Base-by-base conservation (phyloP, 1,140 invertebrate species). In the Batillaria attramentaria region DNA sequence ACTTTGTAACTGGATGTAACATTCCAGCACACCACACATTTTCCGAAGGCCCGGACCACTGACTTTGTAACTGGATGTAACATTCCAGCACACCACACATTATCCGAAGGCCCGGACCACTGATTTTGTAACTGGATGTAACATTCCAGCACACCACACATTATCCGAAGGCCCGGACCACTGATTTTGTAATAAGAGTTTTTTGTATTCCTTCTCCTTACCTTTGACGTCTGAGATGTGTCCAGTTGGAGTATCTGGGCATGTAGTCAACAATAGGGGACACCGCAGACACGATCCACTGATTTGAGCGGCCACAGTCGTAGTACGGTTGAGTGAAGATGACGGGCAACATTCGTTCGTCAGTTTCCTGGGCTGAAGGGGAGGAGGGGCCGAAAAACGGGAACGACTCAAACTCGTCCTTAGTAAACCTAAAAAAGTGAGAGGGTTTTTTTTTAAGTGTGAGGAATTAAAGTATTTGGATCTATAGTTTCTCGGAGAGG, bases 151-250 rank as follows among this genome's bases (percentile, higher is more conserved):
- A n/a, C n/a, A n/a, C n/a, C n/a, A n/a, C n/a, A n/a, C n/a, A n/a
- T n/a, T n/a, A n/a, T n/a, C n/a, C n/a, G n/a, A n/a, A n/a, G n/a
- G n/a, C n/a, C n/a, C n/a, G n/a, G n/a, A n/a, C n/a, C n/a, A n/a
- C n/a, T n/a, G n/a, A n/a, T n/a, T n/a, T n/a, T n/a, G 97, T 85
- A 97, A 93, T 90, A 96, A 99, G 84, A 99, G 90, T 97, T 96
- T 91, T 99, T 98, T 0, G 97, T 95, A 84, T 96, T 92, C 20
- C n/a, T 95, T 95, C 90, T 0, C 16, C 72, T 57, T 79, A 98
- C 95, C 94, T 97, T 66, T 97, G 97, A 91, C 97, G 97, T 92
- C 98, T 96, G 87, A 99, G 95, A 90, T 99, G 97, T 85, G 97
- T 93, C 90, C 96, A 99, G 85, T 96, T 94, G 33, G 79, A 82